Conservation (phyloP, 2,888 invertebrate genomes). For the Timema cristinae region DNA sequence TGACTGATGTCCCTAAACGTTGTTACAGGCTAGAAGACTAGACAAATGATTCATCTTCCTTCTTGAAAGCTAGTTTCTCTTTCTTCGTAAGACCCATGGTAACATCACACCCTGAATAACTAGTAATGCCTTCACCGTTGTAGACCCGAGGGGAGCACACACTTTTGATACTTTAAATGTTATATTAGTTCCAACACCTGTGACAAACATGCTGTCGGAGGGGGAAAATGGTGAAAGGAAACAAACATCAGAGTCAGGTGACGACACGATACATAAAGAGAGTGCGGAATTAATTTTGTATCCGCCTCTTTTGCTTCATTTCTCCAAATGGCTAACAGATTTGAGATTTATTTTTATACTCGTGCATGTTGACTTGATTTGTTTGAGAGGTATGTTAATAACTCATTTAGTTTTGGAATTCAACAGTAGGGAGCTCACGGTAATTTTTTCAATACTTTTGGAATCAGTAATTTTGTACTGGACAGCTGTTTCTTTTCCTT, state of each 20-base stretch:
- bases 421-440: background rate
- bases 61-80: background rate
- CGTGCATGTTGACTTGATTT: background rate
- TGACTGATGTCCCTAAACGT: background rate
- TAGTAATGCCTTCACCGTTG: background rate
- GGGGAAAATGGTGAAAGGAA: constrained; percentile 18
- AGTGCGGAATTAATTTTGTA: background rate
- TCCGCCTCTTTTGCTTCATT: background rate
- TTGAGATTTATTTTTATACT: background rate
- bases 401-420: background rate
- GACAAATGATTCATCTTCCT: constrained; percentile 10
- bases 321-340: background rate
- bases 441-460: background rate
- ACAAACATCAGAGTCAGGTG: constrained; percentile 18
- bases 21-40: background rate
- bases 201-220: constrained; percentile 20
- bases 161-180: background rate
- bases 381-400: background rate
- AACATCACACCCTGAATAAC: background rate
- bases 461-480: background rate
- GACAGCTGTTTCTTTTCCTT: background rate
- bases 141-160: background rate
- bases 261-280: background rate
- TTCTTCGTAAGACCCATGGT: background rate
- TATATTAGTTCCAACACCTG: constrained; percentile 11